Evolutionary conservation across 2,797 vertebrate species (phyloP), one percentile per base, ranked within the genome.

Genomic region (Eulemur rubriventer): DNA sequence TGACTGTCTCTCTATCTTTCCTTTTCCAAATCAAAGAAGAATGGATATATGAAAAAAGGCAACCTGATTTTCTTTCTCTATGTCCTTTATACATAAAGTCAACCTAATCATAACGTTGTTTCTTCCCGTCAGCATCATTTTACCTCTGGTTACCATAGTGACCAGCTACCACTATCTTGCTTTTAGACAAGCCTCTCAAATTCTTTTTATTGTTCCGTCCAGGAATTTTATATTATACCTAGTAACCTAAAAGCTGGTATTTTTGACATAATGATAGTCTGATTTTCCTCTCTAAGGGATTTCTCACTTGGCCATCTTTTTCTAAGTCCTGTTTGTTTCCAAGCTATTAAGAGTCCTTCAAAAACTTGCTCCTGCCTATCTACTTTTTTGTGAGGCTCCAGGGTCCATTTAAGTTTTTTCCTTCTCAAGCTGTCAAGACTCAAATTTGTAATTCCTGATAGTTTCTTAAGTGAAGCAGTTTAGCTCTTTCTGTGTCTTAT

Each of bases 81-180:
- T 70, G 35, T 63, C n/a, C 70, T 92, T 91, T 61, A 72, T 33
- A 82, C 2, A 63, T 41, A 89, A 91, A 26, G 46, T 89, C 52
- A 43, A 46, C 70, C 22, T 55, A 69, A 87, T 92, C 75, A 72
- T 33, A 81, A 81, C 43, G 30, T 30, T 86, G 80, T 70, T 91
- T 28, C 67, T 59, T 76, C 18, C 75, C 55, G 69, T 41, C 70
- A 92, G 79, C 20, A 78, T 75, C n/a, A 55, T 63, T 90, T 84
- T n/a, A 82, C 48, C 43, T 96, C 72, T 90, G 82, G 96, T 96
- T 96, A 57, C 67, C 67, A 97, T 48, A 87, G 93, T 61, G 67
- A 97, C 59, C 48, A 91, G 46, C 30, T 76, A 67, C 17, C 57
- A n/a, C 30, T 95, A 79, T 38, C 73, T 92, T 65, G 86, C 24